Evolutionary conservation across 2,113 vertebrate genomes (phyloP).

Genomic region (Otus sunia): DNA sequence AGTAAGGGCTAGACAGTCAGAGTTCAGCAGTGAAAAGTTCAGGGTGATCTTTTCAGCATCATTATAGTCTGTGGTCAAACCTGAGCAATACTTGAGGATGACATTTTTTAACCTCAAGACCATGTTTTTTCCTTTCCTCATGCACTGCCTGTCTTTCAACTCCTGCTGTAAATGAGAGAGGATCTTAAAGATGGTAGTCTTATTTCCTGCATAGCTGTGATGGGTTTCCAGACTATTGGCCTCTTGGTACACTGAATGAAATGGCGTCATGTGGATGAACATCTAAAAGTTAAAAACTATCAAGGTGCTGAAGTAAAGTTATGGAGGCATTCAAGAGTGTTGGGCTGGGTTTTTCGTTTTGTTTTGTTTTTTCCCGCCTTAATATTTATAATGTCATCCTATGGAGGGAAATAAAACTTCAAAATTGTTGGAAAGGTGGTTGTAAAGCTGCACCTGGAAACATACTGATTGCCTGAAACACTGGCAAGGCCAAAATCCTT

Average conservation of each 20-base stretch:
- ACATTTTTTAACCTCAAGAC: neutral
- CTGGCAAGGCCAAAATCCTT: neutral
- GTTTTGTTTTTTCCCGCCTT: neutral
- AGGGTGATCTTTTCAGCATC: neutral
- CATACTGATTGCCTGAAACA: neutral
- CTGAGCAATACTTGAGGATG: neutral
- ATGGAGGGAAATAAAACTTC: neutral
- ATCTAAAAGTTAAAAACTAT: neutral
- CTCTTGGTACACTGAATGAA: neutral
- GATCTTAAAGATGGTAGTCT: neutral
- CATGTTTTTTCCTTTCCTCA: neutral
- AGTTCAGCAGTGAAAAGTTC: neutral
- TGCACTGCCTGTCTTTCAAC: neutral
- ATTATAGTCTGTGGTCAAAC: neutral
- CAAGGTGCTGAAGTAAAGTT: neutral
- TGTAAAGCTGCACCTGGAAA: neutral
- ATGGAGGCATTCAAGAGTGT: neutral
- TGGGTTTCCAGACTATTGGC: neutral
- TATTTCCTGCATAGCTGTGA: neutral
- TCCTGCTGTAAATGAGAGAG: neutral
- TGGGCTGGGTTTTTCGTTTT: neutral
- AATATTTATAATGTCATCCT: neutral
- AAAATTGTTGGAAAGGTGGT: neutral
- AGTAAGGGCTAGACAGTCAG: neutral
- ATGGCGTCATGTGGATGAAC: neutral